Percentiles rank a stretch among this genome's conserved stretches.
These are phyloP conservation scores for Trichomycterus rosablanca DNA, from an alignment of 2,113 vertebrate species.

Conservation along the genomic window DNA sequence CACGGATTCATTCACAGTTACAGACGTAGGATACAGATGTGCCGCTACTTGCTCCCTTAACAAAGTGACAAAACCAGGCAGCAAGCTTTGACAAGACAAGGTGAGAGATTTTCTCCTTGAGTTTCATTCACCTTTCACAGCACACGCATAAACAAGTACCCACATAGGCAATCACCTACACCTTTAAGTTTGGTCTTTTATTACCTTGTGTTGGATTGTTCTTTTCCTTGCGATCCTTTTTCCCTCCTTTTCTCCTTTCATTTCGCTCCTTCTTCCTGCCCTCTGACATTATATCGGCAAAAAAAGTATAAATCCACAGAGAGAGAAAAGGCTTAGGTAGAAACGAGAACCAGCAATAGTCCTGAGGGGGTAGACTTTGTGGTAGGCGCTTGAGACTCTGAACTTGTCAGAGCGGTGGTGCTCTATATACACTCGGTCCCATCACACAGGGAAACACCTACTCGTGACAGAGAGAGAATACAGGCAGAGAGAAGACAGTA, in stretches of 20 bases:
- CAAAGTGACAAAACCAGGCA: slow-evolving; percentile 54
- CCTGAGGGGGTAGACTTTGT: slow-evolving; percentile 59
- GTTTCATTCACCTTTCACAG: slow-evolving; percentile 24
- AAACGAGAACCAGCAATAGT: slow-evolving; percentile 51
- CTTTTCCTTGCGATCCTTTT: slow-evolving; percentile 54
- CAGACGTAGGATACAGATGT: slow-evolving; percentile 48
- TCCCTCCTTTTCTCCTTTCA: slow-evolving; percentile 62
- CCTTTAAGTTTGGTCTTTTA: slow-evolving; percentile 37
- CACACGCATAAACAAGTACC: neutral
- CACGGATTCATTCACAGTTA: slow-evolving; percentile 35
- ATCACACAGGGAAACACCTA: slow-evolving; percentile 72
- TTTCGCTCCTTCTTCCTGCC: slow-evolving; percentile 61
- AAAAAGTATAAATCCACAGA: slow-evolving; percentile 65
- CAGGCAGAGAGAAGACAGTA: slow-evolving; percentile 25
- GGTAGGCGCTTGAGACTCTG: slow-evolving; percentile 63
- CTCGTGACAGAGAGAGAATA: slow-evolving; percentile 49
- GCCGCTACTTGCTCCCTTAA: slow-evolving; percentile 50
- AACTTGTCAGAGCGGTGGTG: slow-evolving; percentile 61
- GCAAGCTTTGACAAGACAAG: slow-evolving; percentile 62
- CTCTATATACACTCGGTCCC: slow-evolving; percentile 72
- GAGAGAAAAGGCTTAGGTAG: slow-evolving; percentile 29
- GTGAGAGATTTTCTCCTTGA: slow-evolving; percentile 46
- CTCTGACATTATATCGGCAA: slow-evolving; percentile 65
- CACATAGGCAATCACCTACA: slow-evolving; percentile 22
- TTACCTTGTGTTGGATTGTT: slow-evolving; percentile 61